A percentile compares a stretch with the other conserved stretches of the same genome.
phyloP scores from a whole-genome alignment of 1,140 invertebrate genomes.

The Drosophila baimaii region DNA sequence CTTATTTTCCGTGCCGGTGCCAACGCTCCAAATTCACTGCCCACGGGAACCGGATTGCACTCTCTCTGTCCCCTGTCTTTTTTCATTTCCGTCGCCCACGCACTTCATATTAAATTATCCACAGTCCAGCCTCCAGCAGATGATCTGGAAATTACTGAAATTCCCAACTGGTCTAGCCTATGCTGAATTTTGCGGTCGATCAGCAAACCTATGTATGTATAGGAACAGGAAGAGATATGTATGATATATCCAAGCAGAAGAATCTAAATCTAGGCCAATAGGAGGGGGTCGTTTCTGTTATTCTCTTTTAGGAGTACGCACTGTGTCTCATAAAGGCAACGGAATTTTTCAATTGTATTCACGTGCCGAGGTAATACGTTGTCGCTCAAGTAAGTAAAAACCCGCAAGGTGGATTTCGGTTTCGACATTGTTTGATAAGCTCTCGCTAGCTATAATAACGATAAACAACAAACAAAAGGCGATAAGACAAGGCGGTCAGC shows the following conservation, averaged over 20 bases:
- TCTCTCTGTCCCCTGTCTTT: not conserved
- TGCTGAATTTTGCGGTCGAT: no score
- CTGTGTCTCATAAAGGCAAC: conserved; percentile 9
- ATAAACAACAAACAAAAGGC: conserved; percentile 39
- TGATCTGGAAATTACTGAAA: not conserved
- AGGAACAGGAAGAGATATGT: no score
- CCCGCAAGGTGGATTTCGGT: conserved; percentile 35
- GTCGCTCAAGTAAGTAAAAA: conserved; percentile 9
- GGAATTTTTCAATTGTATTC: conserved; percentile 60
- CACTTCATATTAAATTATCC: conserved; percentile 26
- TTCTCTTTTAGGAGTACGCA: not conserved
- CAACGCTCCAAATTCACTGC: conserved; percentile 29
- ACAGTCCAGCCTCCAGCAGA: conserved; percentile 6
- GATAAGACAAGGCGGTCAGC: conserved; percentile 48
- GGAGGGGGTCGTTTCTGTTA: no score
- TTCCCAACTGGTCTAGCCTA: no score
- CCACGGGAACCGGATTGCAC: conserved; percentile 29
- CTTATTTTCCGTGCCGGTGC: conserved; percentile 9
- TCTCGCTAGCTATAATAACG: conserved; percentile 8
- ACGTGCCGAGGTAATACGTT: conserved; percentile 47
- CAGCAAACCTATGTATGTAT: not conserved
- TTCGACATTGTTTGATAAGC: conserved; percentile 63
- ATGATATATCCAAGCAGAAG: no score
- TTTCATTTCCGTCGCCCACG: conserved; percentile 34
- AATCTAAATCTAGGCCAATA: no score